Conservation (phyloP, 2,113 vertebrate species). For the Mystacornis crossleyi region DNA sequence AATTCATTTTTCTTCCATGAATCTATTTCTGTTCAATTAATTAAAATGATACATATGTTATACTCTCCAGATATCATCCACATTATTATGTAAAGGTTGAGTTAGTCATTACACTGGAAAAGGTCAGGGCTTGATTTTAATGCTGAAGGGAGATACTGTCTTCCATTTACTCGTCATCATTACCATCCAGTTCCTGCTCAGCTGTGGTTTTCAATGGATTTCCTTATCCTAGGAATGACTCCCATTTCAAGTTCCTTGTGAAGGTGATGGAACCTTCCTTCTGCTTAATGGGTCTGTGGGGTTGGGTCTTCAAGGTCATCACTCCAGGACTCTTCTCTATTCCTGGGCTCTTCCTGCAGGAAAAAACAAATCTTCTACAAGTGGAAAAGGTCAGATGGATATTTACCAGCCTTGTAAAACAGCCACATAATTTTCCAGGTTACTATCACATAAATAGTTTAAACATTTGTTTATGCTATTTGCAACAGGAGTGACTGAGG, state of each 20-base stretch:
- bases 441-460: neutral
- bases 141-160: conserved; percentile 53
- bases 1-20: conserved; percentile 63
- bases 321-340: neutral
- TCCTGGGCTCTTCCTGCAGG: neutral
- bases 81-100: conserved; percentile 72
- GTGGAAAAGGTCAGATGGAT: neutral
- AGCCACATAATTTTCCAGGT: neutral
- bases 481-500: neutral
- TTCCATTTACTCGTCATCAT: conserved; percentile 32
- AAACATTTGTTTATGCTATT: neutral
- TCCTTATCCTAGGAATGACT: neutral
- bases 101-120: conserved; percentile 68
- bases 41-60: conserved; percentile 70
- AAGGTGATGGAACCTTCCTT: neutral
- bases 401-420: neutral
- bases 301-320: neutral
- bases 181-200: neutral
- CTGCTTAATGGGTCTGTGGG: neutral
- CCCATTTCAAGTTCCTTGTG: neutral
- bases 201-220: neutral
- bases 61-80: conserved; percentile 71
- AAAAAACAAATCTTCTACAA: neutral
- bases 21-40: conserved; percentile 75
- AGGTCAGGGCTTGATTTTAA: conserved; percentile 68